These are phyloP conservation scores for Meloe dianella DNA, from an alignment of 2,888 invertebrate genomes.

Conservation along the genomic window DNA sequence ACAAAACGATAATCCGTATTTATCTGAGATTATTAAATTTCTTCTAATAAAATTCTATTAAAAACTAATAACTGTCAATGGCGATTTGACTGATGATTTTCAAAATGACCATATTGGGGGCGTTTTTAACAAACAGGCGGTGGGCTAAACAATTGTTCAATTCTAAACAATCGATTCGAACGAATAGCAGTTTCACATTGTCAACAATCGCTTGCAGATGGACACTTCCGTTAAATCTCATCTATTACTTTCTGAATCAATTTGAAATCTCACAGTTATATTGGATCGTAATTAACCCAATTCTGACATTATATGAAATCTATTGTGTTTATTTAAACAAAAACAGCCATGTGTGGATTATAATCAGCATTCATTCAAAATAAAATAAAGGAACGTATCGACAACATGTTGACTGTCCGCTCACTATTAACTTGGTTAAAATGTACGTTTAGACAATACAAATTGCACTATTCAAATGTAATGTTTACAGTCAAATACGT, in stretches of 20 bases:
- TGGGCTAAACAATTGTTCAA: neutral
- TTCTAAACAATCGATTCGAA: conserved; percentile 1
- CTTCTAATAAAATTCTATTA: neutral
- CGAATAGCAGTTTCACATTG: neutral
- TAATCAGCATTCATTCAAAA: neutral
- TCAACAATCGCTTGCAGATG: conserved; percentile 6
- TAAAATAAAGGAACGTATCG: neutral
- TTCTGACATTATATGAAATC: no score
- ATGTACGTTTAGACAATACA: neutral
- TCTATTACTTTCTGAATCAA: neutral
- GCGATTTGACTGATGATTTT: neutral
- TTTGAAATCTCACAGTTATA: neutral
- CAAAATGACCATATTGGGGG: neutral
- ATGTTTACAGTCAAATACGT: neutral
- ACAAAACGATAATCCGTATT: no score
- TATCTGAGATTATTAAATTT: neutral
- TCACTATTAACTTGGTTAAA: neutral
- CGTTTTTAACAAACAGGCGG: neutral
- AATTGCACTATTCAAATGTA: conserved; percentile 7
- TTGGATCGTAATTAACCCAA: neutral
- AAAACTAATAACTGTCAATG: neutral
- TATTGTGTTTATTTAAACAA: neutral
- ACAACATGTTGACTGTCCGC: neutral
- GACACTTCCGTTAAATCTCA: neutral
- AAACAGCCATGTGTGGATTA: neutral